These are phyloP conservation scores for Tetragnatha montana DNA, from an alignment of 2,888 invertebrate genomes.

Conservation along the genomic window DNA sequence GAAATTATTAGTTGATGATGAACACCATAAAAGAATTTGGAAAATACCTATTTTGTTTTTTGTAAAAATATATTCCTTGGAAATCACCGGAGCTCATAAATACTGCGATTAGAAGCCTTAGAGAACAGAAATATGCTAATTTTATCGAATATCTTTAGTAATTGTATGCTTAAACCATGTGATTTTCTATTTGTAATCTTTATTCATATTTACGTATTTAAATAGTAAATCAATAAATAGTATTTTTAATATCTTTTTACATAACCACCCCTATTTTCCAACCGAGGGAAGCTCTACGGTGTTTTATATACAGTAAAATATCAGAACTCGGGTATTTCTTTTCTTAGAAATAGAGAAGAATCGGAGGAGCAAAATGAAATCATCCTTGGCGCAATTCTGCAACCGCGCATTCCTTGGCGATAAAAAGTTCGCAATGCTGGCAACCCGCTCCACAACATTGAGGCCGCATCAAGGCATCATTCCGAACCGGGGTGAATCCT, in stretches of 20 bases:
- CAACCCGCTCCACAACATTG: conserved; percentile 14
- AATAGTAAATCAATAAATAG: background rate
- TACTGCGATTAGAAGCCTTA: too few relatives aligned
- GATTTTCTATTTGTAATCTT: too few relatives aligned
- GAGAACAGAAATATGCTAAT: too few relatives aligned
- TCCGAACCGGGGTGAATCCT: background rate
- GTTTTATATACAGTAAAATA: background rate
- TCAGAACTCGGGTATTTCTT: background rate
- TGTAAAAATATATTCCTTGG: too few relatives aligned
- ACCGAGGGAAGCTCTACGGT: too few relatives aligned
- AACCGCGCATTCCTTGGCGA: background rate
- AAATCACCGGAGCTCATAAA: too few relatives aligned
- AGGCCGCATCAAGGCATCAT: background rate
- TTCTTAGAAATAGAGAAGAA: background rate
- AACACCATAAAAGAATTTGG: too few relatives aligned
- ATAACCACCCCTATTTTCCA: background rate
- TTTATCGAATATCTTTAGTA: too few relatives aligned
- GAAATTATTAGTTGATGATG: too few relatives aligned
- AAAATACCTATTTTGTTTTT: too few relatives aligned
- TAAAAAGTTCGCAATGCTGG: background rate
- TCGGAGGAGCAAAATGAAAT: background rate
- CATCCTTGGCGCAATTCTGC: background rate
- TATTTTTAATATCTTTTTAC: background rate
- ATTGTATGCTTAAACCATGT: too few relatives aligned
- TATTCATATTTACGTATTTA: too few relatives aligned